A percentile compares a stretch with the other conserved stretches of the same genome.
Conservation (phyloP, 2,888 invertebrate species). For the Ochropleura plecta region DNA sequence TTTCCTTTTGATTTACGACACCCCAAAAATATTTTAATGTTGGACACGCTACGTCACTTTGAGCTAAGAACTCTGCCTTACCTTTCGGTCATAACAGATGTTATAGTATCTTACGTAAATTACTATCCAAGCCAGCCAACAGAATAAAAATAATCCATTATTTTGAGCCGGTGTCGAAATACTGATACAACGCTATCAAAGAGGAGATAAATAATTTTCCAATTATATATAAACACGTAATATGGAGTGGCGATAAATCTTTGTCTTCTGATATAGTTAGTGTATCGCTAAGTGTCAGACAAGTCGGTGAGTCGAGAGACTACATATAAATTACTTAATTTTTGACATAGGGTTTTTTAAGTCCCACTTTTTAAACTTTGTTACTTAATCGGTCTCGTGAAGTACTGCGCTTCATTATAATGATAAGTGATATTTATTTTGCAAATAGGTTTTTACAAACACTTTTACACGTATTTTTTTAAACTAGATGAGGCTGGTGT, state of each 20-base stretch:
- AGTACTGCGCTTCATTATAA: neutral
- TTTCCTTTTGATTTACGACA: too few species aligned
- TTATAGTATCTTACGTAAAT: too few species aligned
- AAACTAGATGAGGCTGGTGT: too few species aligned
- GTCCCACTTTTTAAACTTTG: neutral
- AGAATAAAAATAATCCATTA: constrained; percentile 3
- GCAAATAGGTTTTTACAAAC: too few species aligned
- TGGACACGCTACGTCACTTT: too few species aligned
- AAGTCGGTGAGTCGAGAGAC: constrained; percentile 72
- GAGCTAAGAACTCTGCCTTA: too few species aligned
- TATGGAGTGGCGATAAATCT: constrained; percentile 65
- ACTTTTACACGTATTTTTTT: too few species aligned
- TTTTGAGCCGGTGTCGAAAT: constrained; percentile 38
- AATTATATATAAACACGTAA: constrained; percentile 66
- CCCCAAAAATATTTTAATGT: too few species aligned
- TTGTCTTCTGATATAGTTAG: constrained; percentile 68
- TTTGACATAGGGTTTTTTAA: neutral
- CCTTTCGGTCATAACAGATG: too few species aligned
- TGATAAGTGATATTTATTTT: neutral
- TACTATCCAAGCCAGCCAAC: neutral
- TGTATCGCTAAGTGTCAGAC: constrained; percentile 77
- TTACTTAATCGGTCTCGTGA: constrained; percentile 12
- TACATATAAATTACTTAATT: constrained; percentile 36
- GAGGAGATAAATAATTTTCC: constrained; percentile 63
- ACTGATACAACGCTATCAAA: constrained; percentile 46